A percentile compares a stretch with the other conserved stretches of the same genome.
Conservation (phyloP, 1,140 invertebrate species). For the Apis dorsata region DNA sequence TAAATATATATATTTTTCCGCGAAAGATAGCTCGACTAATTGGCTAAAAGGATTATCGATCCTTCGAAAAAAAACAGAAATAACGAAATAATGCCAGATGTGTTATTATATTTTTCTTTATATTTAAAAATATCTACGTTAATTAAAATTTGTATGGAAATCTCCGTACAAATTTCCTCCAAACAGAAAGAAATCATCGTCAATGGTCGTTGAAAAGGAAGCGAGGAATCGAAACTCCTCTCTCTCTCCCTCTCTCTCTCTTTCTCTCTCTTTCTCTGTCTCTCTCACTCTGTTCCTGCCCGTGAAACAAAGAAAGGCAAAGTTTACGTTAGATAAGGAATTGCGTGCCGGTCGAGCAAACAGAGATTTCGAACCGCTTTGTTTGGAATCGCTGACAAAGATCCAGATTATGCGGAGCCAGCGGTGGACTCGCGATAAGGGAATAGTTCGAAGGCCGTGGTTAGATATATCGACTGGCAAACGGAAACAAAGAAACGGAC, state of each 20-base stretch:
- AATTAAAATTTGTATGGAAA: neutral
- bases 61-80: neutral
- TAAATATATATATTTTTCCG: neutral
- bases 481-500: constrained; percentile 36
- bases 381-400: constrained; percentile 71
- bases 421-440: constrained; percentile 58
- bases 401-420: constrained; percentile 62
- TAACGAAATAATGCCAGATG: too few species aligned
- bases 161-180: too few species aligned
- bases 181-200: neutral
- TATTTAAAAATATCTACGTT: neutral
- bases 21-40: neutral
- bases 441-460: constrained; percentile 57
- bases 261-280: neutral
- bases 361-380: constrained; percentile 64
- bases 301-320: constrained; percentile 65
- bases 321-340: constrained; percentile 74
- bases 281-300: neutral
- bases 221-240: neutral
- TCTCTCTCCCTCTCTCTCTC: neutral
- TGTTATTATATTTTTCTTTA: too few species aligned
- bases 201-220: neutral
- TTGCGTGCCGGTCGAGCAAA: constrained; percentile 62
- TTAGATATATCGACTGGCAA: constrained; percentile 10
- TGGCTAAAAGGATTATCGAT: neutral